phyloP scores from a whole-genome alignment of 2,797 vertebrate genomes.

The Eulemur mongoz region DNA sequence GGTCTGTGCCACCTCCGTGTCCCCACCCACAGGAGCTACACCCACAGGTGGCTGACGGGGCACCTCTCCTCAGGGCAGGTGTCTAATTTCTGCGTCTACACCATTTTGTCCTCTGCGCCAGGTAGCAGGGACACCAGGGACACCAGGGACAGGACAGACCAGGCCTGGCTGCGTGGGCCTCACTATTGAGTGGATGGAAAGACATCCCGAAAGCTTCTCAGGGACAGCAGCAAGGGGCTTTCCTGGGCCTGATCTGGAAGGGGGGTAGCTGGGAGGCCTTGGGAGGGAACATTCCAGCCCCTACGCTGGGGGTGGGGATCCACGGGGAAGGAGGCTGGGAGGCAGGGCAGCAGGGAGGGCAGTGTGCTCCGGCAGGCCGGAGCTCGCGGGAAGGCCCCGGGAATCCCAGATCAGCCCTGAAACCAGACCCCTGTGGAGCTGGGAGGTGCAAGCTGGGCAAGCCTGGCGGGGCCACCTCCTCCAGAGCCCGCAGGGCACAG shows the following conservation, averaged over 20 bases:
- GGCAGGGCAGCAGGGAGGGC: accelerated
- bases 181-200: not conserved
- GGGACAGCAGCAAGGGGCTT: not conserved
- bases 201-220: accelerated
- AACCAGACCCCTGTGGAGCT: not conserved
- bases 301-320: no score
- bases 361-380: accelerated
- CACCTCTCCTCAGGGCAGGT: no score
- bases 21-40: accelerated
- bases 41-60: not conserved
- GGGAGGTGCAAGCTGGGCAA: no score
- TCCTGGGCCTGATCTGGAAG: not conserved
- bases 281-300: no score
- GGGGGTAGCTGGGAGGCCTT: not conserved
- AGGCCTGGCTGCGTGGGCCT: not conserved
- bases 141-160: not conserved
- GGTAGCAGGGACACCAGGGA: not conserved
- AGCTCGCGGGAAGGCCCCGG: not conserved
- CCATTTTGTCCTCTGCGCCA: no score
- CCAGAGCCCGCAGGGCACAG: not conserved
- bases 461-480: no score
- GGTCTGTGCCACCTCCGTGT: not conserved
- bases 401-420: not conserved
- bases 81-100: no score
- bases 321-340: accelerated